Percentiles rank a stretch among this genome's conserved stretches.
Conservation (phyloP, 2,113 vertebrate genomes). For the Peromyscus leucopus region DNA sequence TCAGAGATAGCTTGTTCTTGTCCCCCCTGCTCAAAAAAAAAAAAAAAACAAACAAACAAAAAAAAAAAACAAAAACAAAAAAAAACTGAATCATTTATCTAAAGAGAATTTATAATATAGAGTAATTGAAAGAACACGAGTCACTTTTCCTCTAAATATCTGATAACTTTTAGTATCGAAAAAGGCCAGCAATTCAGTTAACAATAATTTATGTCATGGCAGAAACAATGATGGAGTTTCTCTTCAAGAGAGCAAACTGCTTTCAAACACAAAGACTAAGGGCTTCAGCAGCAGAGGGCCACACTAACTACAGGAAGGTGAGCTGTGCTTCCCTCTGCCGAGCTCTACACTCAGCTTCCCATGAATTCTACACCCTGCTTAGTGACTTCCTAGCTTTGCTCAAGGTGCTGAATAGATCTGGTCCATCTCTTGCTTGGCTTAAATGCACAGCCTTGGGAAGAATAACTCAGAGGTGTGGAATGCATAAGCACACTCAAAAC, state of each 20-base stretch:
- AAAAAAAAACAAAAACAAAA: too few relatives aligned
- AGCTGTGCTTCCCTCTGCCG: not conserved
- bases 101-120: not conserved
- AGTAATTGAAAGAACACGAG: not conserved
- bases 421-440: not conserved
- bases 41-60: too few relatives aligned
- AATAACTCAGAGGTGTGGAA: not conserved
- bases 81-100: not conserved
- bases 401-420: not conserved
- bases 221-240: not conserved
- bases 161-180: not conserved
- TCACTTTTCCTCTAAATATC: not conserved
- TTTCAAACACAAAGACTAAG: not conserved
- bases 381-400: not conserved
- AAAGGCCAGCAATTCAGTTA: not conserved
- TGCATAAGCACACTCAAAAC: not conserved
- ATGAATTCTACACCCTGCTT: too few relatives aligned
- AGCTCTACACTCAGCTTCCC: fast-evolving
- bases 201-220: not conserved
- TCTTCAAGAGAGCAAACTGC: not conserved
- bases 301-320: fast-evolving
- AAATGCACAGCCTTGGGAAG: not conserved
- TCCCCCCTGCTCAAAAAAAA: not conserved
- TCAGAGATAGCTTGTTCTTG: not conserved
- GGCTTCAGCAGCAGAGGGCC: not conserved